Evolutionary conservation across 2,797 vertebrate species (phyloP).

Genomic region (Coilia nasus): DNA sequence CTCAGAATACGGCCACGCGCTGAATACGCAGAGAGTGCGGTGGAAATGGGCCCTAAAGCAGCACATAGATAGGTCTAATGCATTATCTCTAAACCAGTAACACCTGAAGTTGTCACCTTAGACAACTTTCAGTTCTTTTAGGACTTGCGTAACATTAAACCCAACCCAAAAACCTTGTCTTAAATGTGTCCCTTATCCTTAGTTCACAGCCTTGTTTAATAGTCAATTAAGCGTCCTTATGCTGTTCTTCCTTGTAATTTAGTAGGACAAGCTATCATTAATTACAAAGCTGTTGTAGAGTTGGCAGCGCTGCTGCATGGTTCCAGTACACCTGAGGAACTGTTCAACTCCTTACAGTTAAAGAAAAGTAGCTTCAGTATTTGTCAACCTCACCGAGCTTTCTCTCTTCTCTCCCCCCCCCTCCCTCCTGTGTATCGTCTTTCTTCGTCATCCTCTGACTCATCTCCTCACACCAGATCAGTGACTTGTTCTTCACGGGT

Average conservation of each 20-base stretch:
- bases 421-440: not conserved
- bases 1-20: too few species aligned
- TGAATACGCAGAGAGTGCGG: too few species aligned
- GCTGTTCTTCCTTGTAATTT: not conserved
- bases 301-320: not conserved
- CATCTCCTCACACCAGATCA: conserved; percentile 19
- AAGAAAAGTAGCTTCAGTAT: not conserved
- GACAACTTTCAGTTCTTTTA: too few species aligned
- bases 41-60: too few species aligned
- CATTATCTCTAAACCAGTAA: too few species aligned
- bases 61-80: too few species aligned
- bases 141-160: too few species aligned
- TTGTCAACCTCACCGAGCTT: not conserved
- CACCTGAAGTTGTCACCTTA: too few species aligned
- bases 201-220: not conserved
- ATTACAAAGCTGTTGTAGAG: not conserved
- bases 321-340: not conserved
- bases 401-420: not conserved
- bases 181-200: not conserved
- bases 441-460: not conserved
- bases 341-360: not conserved
- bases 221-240: not conserved
- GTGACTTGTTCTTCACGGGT: not conserved
- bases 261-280: not conserved
- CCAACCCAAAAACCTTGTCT: too few species aligned